Conservation (phyloP, 2,113 vertebrate genomes). For the Catharus fuscescens region DNA sequence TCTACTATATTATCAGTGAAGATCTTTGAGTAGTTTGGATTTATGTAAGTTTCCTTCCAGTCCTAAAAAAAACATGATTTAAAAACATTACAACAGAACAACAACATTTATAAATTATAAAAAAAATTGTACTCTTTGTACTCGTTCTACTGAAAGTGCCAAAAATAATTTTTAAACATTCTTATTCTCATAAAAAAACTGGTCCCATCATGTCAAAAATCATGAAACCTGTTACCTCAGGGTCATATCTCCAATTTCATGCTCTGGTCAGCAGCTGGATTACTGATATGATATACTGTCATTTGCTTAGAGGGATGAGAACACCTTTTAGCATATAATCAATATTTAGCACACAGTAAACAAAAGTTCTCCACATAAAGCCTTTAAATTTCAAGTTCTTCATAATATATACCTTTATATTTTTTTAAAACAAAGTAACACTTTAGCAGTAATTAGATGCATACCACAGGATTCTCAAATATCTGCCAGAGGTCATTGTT, state of each 20-base stretch:
- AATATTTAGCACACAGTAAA: neutral
- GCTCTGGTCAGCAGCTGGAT: neutral
- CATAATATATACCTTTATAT: neutral
- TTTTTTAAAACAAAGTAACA: neutral
- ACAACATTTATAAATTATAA: neutral
- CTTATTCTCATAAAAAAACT: neutral
- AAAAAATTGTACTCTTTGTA: neutral
- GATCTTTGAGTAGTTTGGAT: constrained; percentile 90
- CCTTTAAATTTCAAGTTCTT: neutral
- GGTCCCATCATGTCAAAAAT: neutral
- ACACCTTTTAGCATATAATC: neutral
- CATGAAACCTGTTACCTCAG: neutral
- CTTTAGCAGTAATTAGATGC: constrained; percentile 55
- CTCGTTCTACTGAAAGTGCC: neutral
- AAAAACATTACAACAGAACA: neutral
- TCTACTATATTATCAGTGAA: constrained; percentile 94
- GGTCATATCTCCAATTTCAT: neutral
- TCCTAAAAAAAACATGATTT: constrained; percentile 76
- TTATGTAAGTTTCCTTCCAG: constrained; percentile 98
- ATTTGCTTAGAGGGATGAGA: neutral
- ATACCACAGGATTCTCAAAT: constrained; percentile 97
- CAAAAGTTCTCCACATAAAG: neutral
- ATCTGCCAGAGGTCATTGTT: constrained; percentile 98
- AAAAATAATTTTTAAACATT: neutral
- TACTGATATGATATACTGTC: neutral